These are phyloP conservation scores for Drosophila fungiperda DNA, from an alignment of 2,888 invertebrate genomes.

Conservation along the genomic window DNA sequence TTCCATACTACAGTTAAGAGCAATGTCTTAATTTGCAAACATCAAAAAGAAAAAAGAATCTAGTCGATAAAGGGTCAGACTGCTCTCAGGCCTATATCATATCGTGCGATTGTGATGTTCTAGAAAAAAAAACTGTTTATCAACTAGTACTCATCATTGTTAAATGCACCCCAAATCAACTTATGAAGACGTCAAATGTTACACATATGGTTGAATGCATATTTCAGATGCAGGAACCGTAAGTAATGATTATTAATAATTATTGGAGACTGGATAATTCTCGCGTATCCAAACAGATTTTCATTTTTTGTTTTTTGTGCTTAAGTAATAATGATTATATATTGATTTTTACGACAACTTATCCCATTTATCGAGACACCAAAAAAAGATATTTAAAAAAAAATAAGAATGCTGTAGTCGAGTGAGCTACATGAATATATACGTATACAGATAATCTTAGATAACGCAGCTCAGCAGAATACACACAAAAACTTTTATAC, in stretches of 20 bases:
- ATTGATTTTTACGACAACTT: neutral
- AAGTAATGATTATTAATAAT: neutral
- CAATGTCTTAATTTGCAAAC: slow-evolving; percentile 2
- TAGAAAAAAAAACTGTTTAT: neutral
- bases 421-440: too few relatives aligned
- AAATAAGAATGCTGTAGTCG: too few relatives aligned
- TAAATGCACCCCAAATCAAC: slow-evolving; percentile 23
- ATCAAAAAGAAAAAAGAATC: neutral
- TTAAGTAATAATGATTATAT: neutral
- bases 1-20: neutral
- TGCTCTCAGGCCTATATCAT: slow-evolving; percentile 1
- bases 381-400: neutral
- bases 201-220: neutral
- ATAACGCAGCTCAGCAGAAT: too few relatives aligned
- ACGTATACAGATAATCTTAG: too few relatives aligned
- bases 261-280: neutral
- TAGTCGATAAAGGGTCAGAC: neutral
- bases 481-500: too few relatives aligned
- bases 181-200: neutral
- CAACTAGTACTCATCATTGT: slow-evolving; percentile 8
- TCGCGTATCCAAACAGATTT: neutral
- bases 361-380: neutral
- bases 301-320: neutral
- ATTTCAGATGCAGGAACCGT: neutral
- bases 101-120: slow-evolving; percentile 5